phyloP scores from a whole-genome alignment of 2,888 invertebrate species.

The Agrochola lota region DNA sequence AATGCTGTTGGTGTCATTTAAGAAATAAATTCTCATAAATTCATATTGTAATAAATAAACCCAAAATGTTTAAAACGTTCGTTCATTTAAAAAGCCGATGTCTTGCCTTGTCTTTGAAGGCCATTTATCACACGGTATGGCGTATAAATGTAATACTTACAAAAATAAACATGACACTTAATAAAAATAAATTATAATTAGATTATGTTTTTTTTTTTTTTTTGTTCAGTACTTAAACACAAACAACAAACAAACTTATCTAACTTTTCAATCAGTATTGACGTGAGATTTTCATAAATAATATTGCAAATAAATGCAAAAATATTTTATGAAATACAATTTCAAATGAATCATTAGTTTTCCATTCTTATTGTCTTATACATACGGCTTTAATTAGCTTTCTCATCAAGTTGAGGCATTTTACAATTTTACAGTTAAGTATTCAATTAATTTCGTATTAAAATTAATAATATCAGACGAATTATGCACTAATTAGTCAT shows the following conservation, averaged over 20 bases:
- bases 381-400: background rate
- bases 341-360: background rate
- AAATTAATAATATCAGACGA: constrained; percentile 14
- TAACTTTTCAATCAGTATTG: background rate
- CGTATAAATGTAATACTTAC: background rate
- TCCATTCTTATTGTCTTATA: background rate
- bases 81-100: constrained; percentile 10
- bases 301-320: background rate
- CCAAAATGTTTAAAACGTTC: constrained; percentile 9
- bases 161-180: too few species aligned
- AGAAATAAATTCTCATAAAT: background rate
- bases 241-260: background rate
- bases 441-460: constrained; percentile 5
- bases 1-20: background rate
- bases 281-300: background rate
- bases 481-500: background rate
- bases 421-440: background rate
- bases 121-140: constrained; percentile 19
- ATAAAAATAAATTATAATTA: too few species aligned
- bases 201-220: background rate
- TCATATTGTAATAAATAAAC: constrained; percentile 18
- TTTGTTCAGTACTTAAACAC: too few species aligned
- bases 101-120: constrained; percentile 13
- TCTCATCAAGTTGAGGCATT: background rate
- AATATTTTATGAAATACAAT: background rate